Conservation (phyloP, 2,113 vertebrate genomes). For the Meleagris gallopavo region DNA sequence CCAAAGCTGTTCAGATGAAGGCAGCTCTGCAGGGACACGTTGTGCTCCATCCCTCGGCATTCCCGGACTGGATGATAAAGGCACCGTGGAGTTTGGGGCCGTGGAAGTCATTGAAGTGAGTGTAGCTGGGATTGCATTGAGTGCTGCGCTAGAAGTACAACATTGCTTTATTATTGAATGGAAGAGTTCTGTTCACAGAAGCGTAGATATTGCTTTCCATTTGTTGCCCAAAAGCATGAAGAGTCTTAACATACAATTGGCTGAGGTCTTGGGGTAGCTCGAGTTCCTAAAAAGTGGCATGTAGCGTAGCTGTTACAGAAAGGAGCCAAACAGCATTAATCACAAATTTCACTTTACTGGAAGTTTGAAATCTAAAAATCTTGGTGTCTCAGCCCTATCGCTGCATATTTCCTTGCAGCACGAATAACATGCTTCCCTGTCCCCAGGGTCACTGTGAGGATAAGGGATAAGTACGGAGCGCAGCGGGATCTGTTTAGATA, state of each 20-base stretch:
- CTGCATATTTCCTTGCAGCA: not conserved
- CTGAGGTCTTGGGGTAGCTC: not conserved
- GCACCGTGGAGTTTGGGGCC: not conserved
- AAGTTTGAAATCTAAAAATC: not conserved
- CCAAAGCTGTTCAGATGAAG: conserved; percentile 5
- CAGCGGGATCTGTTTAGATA: not conserved
- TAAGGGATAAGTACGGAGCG: not conserved
- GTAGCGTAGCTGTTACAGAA: not conserved
- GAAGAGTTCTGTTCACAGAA: not conserved
- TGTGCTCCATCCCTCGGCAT: not conserved
- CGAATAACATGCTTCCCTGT: not conserved
- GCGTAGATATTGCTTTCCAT: not conserved
- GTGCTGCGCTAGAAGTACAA: not conserved
- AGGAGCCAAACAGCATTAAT: not conserved
- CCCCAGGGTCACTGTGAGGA: not conserved
- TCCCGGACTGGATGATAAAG: conserved; percentile 22
- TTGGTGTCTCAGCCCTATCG: not conserved
- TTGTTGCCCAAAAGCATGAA: not conserved
- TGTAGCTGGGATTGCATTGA: not conserved
- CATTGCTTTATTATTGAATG: not conserved
- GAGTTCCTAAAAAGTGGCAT: not conserved
- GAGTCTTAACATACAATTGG: not conserved
- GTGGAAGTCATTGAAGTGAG: conserved; percentile 17
- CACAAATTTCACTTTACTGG: not conserved
- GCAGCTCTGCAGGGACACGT: not conserved